Conservation (phyloP, 2,888 invertebrate genomes). For the Caenorhabditis drosophilae region DNA sequence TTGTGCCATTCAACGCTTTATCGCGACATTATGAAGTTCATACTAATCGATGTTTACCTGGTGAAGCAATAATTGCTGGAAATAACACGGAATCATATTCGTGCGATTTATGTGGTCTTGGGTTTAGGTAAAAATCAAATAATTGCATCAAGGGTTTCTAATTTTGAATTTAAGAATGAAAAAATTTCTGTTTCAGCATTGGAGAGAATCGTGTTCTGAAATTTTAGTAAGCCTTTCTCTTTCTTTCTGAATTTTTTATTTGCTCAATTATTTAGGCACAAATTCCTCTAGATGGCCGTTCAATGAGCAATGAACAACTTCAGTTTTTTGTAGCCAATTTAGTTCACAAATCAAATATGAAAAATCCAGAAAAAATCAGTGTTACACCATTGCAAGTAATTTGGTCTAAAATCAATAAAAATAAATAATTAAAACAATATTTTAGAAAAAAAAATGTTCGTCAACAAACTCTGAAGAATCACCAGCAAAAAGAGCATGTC, state of each 20-base stretch:
- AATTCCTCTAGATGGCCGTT: neutral
- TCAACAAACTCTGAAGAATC: neutral
- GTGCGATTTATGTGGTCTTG: conserved; percentile 3
- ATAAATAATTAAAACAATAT: neutral
- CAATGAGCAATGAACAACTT: neutral
- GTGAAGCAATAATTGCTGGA: conserved; percentile 1
- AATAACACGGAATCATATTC: neutral
- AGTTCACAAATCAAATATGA: no score
- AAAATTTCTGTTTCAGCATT: neutral
- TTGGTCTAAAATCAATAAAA: neutral
- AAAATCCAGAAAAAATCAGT: no score
- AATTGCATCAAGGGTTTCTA: neutral
- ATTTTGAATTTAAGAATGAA: neutral
- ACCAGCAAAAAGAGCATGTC: neutral
- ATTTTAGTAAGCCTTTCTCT: neutral
- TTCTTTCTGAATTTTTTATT: neutral
- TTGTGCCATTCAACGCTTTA: neutral
- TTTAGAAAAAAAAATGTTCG: no score
- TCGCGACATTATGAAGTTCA: neutral
- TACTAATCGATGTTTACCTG: conserved; percentile 7
- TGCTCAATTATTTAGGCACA: neutral
- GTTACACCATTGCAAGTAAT: no score
- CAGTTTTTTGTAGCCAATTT: no score
- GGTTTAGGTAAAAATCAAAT: conserved; percentile 1
- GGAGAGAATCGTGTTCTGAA: neutral